Conservation (phyloP, 2,888 invertebrate species). For the Tipula confusa region DNA sequence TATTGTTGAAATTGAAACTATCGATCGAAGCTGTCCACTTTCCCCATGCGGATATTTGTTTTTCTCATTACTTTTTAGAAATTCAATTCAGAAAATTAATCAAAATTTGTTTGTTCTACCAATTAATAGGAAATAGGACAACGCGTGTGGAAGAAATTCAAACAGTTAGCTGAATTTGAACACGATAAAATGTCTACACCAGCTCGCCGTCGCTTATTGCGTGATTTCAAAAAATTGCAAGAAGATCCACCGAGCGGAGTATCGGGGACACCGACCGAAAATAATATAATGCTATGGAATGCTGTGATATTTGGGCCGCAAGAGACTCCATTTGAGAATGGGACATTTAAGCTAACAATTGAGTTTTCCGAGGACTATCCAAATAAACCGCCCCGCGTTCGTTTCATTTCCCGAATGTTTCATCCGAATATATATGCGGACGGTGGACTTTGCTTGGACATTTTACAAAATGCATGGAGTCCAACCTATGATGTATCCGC, state of each 20-base stretch:
- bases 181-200: slow-evolving; percentile 83
- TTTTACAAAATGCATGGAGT: slow-evolving; percentile 99
- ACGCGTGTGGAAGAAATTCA: background rate
- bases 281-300: slow-evolving; percentile 99
- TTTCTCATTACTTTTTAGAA: background rate
- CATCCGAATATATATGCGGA: slow-evolving; percentile 99
- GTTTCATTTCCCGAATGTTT: slow-evolving; percentile 99
- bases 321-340: slow-evolving; percentile 98
- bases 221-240: slow-evolving; percentile 97
- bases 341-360: slow-evolving; percentile 98
- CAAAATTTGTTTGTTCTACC: background rate
- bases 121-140: background rate
- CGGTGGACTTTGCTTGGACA: slow-evolving; percentile 98
- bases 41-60: slow-evolving; percentile 3
- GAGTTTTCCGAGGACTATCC: slow-evolving; percentile 99
- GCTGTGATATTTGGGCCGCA: slow-evolving; percentile 99
- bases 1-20: background rate
- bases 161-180: background rate
- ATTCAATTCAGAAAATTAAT: background rate
- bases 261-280: slow-evolving; percentile 98
- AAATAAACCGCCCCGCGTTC: slow-evolving; percentile 98
- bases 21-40: slow-evolving; percentile 7
- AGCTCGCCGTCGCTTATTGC: slow-evolving; percentile 96
- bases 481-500: slow-evolving; percentile 99
- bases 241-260: slow-evolving; percentile 99